Conservation (phyloP, 1,140 invertebrate species). For the Drosophila lacertosa region DNA sequence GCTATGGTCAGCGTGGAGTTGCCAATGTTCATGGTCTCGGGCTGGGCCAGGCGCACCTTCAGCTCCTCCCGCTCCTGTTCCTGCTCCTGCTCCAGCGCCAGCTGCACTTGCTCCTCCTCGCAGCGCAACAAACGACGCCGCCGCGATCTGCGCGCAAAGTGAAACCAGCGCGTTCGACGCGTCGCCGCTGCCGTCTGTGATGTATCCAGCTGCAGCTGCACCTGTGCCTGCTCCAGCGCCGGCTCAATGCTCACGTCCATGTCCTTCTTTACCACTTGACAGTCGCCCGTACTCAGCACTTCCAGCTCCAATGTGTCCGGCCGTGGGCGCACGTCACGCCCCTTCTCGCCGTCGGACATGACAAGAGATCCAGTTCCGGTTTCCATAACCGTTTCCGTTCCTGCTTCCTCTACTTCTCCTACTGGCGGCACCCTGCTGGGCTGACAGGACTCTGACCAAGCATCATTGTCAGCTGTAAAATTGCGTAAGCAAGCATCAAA, state of each 20-base stretch:
- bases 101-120: constrained; percentile 40
- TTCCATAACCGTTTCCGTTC: no score
- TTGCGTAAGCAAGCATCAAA: no score
- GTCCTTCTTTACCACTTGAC: not conserved
- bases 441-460: no score
- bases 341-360: constrained; percentile 60
- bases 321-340: constrained; percentile 57
- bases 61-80: not conserved
- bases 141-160: constrained; percentile 51
- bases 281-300: constrained; percentile 46
- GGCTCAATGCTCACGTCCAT: not conserved
- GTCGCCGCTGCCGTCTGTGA: constrained; percentile 3
- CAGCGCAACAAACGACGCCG: constrained; percentile 40
- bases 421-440: not conserved
- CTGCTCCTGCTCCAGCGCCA: constrained; percentile 28
- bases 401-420: no score
- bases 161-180: constrained; percentile 56
- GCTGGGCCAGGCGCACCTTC: constrained; percentile 57
- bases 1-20: constrained; percentile 68
- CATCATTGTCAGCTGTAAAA: no score
- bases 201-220: constrained; percentile 4
- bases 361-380: constrained; percentile 5
- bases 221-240: not conserved
- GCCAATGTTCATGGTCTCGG: constrained; percentile 68
- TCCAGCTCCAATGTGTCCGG: constrained; percentile 75